A percentile compares a stretch with the other conserved stretches of the same genome.
Conservation (phyloP, 2,797 vertebrate species). For the Denticeps clupeoides region DNA sequence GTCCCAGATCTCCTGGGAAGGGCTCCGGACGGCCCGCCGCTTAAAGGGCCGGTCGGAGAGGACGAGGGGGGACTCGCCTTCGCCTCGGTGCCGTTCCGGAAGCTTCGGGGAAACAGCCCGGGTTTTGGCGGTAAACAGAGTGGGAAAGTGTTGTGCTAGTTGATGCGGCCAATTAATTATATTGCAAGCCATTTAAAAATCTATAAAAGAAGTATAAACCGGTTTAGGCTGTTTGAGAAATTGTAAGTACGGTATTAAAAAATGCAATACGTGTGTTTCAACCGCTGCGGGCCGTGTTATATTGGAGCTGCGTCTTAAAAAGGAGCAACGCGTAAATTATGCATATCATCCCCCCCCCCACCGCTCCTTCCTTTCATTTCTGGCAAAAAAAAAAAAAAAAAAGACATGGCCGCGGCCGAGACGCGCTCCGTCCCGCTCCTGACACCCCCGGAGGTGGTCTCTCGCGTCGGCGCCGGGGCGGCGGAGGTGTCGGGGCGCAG, state of each 20-base stretch:
- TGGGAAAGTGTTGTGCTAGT: constrained; percentile 69
- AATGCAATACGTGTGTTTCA: constrained; percentile 76
- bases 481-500: constrained; percentile 47
- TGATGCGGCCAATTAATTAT: constrained; percentile 78
- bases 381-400: constrained; percentile 40
- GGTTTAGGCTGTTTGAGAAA: constrained; percentile 78
- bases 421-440: constrained; percentile 41
- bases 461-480: constrained; percentile 39
- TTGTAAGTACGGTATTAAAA: constrained; percentile 80
- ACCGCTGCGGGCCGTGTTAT: constrained; percentile 59
- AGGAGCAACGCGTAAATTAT: constrained; percentile 72
- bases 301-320: constrained; percentile 70
- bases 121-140: constrained; percentile 56
- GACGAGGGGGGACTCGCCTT: too few relatives aligned
- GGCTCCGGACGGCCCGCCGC: too few relatives aligned
- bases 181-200: constrained; percentile 75
- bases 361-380: constrained; percentile 32
- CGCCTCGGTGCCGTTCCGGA: too few relatives aligned
- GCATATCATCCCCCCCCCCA: constrained; percentile 58
- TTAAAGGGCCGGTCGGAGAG: too few relatives aligned
- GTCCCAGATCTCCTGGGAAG: too few relatives aligned
- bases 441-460: constrained; percentile 45
- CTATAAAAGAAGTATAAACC: constrained; percentile 74
- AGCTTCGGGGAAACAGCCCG: constrained; percentile 36
- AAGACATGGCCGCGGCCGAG: constrained; percentile 56